Base-by-base conservation (phyloP, 1,140 invertebrate genomes). In the Heliothis virescens region DNA sequence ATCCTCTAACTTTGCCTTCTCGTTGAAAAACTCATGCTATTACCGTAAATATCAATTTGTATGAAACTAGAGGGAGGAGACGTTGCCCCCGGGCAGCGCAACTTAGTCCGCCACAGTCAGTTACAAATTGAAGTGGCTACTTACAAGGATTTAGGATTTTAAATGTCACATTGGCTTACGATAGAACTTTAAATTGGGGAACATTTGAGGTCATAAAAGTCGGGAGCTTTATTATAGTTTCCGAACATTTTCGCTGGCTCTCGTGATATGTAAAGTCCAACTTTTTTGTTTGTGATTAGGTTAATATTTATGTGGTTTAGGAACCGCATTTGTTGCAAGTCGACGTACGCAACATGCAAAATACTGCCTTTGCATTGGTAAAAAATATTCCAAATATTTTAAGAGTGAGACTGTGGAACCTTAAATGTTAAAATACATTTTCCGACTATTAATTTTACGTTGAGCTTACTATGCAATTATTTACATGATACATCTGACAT, bases 21-120 rank as follows among this genome's bases (percentile, higher is more conserved):
- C 87, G 86, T 84, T 89, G 90, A 91, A 92, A 92, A 92, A 91
- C 89, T 92, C 90, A 77, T 76, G 91, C 91, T 91, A 89, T 92
- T 91, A 92, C 87, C 90, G 91, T 92, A 91, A 92, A 92, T 91
- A 92, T 92, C 90, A 92, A 92, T 92, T 92, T 91, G 91, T 91
- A 91, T 91, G 90, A 89, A 91, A 91, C 91, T 91, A 89, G 90
- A 90, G 87, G 90, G 90, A 86, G 90, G 86, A 83, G 82, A 83
- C 81, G 81, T 48, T 57, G 83, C 80, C 83, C 77, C 79, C 80
- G 72, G 76, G 59, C 79, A 52, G 81, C 72, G 47, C 79, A 89
- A 88, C 88, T 88, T 87, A 83, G 60, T 85, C 82, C 85, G 87
- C 78, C 79, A 78, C 82, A 87, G 83, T 87, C 86, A 89, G 84